phyloP scores from a whole-genome alignment of 2,888 invertebrate species.

The Dorcus parallelipipedus region DNA sequence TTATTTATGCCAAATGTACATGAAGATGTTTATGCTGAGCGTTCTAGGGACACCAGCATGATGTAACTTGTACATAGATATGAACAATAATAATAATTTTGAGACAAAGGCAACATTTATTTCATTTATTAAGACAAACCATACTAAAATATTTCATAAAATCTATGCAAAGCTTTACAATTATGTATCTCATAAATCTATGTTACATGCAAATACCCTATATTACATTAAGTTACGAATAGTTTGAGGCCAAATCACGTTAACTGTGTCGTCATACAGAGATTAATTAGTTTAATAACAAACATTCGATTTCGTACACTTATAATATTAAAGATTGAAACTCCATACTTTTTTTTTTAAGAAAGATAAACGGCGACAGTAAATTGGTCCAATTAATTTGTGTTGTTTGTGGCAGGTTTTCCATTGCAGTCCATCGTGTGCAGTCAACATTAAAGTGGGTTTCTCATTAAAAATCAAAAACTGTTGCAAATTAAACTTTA shows the following conservation, averaged over 20 bases:
- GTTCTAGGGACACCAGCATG: slow-evolving; percentile 1
- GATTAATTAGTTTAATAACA: no score
- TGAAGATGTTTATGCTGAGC: slow-evolving; percentile 23
- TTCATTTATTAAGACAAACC: slow-evolving; percentile 32
- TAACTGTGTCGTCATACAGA: slow-evolving; percentile 21
- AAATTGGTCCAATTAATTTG: slow-evolving; percentile 44
- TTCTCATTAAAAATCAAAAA: no score
- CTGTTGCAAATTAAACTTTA: no score
- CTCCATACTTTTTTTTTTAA: not conserved
- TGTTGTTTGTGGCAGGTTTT: slow-evolving; percentile 40
- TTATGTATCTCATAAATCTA: slow-evolving; percentile 38
- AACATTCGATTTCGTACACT: slow-evolving; percentile 6
- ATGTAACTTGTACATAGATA: slow-evolving; percentile 5
- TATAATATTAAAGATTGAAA: not conserved
- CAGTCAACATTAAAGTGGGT: not conserved
- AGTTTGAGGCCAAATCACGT: slow-evolving; percentile 45
- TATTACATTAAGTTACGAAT: slow-evolving; percentile 44
- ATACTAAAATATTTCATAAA: slow-evolving; percentile 46
- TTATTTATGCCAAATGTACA: slow-evolving; percentile 36
- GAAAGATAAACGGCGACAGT: slow-evolving; percentile 3
- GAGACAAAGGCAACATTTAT: slow-evolving; percentile 48
- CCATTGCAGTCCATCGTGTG: slow-evolving; percentile 23
- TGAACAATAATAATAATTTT: slow-evolving; percentile 18
- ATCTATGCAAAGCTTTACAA: slow-evolving; percentile 46
- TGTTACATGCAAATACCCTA: slow-evolving; percentile 43